phyloP scores from a whole-genome alignment of 2,113 vertebrate species.

The Pachycephala philippinensis region DNA sequence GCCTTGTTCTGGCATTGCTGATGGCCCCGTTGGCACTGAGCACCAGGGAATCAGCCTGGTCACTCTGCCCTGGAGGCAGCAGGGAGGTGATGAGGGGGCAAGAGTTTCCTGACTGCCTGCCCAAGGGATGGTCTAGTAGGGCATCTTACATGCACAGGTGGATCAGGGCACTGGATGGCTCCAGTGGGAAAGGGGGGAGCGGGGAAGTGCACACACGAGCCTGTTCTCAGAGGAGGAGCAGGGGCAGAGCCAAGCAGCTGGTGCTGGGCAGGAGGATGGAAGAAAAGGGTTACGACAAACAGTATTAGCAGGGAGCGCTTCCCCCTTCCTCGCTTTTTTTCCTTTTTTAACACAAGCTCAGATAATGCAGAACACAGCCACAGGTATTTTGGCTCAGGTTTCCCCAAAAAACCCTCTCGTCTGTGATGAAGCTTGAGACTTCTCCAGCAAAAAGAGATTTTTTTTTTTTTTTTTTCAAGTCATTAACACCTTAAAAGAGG shows the following conservation, averaged over 20 bases:
- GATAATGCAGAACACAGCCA: not conserved
- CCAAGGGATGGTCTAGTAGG: not conserved
- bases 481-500: not conserved
- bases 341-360: not conserved
- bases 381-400: not conserved
- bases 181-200: not conserved
- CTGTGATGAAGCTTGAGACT: not conserved
- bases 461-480: not conserved
- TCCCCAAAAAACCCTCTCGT: not conserved
- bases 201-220: not conserved
- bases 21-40: accelerated
- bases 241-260: accelerated
- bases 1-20: not conserved
- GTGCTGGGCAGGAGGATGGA: constrained; percentile 24
- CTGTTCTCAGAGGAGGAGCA: not conserved
- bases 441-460: not conserved
- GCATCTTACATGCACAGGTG: accelerated
- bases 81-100: not conserved
- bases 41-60: accelerated
- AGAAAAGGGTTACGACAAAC: constrained; percentile 2
- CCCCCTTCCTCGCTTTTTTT: accelerated
- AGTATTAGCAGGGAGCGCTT: not conserved
- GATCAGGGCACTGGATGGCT: not conserved
- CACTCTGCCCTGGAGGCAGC: not conserved
- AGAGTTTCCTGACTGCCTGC: not conserved